These are phyloP conservation scores for Pyrocoelia pectoralis DNA, from an alignment of 2,888 invertebrate genomes.

Conservation along the genomic window DNA sequence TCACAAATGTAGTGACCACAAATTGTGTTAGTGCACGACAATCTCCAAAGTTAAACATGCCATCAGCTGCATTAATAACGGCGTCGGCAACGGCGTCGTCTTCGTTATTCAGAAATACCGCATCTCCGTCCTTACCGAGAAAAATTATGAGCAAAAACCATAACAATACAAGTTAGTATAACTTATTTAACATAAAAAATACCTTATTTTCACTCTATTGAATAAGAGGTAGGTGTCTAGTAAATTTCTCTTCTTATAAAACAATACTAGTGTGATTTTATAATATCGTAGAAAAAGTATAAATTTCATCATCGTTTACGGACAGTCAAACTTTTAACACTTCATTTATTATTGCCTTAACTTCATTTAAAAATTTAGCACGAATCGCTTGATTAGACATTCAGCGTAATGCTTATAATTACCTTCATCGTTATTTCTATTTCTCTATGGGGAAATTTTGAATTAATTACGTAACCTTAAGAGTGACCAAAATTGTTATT, in stretches of 20 bases:
- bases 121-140: slow-evolving; percentile 64
- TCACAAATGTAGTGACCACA: slow-evolving; percentile 34
- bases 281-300: background rate
- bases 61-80: slow-evolving; percentile 50
- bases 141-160: slow-evolving; percentile 71
- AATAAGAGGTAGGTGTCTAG: background rate
- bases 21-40: slow-evolving; percentile 49
- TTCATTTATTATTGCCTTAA: slow-evolving; percentile 1
- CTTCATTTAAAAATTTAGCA: background rate
- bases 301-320: background rate
- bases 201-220: slow-evolving; percentile 31
- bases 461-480: background rate
- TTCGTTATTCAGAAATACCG: slow-evolving; percentile 62
- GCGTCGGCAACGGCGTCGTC: slow-evolving; percentile 49
- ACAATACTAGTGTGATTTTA: background rate
- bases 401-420: too few species aligned
- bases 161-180: slow-evolving; percentile 72
- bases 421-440: too few species aligned
- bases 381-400: background rate
- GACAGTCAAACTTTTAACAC: slow-evolving; percentile 1
- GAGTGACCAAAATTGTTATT: too few species aligned
- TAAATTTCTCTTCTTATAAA: background rate
- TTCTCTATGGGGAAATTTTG: too few species aligned
- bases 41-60: slow-evolving; percentile 44
- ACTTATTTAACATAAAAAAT: too few species aligned